Conservation (phyloP, 35 echinoderm and acorn worm genomes). For the Ophioderma brevispina region DNA sequence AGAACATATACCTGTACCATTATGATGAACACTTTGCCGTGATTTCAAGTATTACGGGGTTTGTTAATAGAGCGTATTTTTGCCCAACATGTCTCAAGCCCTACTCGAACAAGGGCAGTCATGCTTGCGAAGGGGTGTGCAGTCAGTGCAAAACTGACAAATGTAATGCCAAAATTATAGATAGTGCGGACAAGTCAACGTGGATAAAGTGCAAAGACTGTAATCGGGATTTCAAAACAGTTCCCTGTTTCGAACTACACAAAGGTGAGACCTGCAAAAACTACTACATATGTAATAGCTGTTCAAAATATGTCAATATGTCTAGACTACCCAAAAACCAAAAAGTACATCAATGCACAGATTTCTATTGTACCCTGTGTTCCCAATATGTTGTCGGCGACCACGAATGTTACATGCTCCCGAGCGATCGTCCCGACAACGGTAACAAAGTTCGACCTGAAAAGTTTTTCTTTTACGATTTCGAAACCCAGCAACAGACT, state of each 20-base stretch:
- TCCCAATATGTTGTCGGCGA: background rate
- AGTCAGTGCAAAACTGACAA: background rate
- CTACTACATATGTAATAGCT: background rate
- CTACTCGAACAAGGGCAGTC: background rate
- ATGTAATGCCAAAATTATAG: background rate
- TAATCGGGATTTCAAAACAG: background rate
- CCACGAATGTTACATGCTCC: background rate
- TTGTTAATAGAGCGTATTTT: constrained; percentile 18
- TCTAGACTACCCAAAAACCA: background rate
- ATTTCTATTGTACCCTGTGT: background rate
- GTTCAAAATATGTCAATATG: background rate
- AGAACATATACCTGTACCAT: background rate
- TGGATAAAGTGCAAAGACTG: background rate
- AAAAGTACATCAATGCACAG: background rate
- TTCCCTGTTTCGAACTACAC: background rate
- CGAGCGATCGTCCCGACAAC: background rate
- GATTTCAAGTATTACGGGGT: constrained; percentile 9
- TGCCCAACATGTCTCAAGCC: constrained; percentile 28
- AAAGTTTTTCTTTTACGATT: background rate
- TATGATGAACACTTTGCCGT: constrained; percentile 31
- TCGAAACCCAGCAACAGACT: background rate
- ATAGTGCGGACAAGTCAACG: background rate
- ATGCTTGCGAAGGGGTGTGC: constrained; percentile 8
- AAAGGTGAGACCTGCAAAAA: background rate
- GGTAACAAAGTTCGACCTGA: background rate